phyloP scores from a whole-genome alignment of 1,140 invertebrate genomes.

The Drosophila busckii region DNA sequence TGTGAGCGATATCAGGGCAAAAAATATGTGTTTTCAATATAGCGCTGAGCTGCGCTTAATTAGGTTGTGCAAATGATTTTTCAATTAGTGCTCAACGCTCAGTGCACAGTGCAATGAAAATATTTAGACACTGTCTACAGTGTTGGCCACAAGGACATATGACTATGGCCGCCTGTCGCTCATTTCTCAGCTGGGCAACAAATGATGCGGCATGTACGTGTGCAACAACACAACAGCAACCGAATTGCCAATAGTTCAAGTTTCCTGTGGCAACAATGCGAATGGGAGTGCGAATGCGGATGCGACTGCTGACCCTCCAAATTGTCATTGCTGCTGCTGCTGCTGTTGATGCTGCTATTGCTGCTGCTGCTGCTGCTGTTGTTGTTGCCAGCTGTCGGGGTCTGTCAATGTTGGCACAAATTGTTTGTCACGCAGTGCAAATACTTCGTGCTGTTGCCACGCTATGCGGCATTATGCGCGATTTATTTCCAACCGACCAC shows the following conservation, averaged over 20 bases:
- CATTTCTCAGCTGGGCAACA: constrained; percentile 23
- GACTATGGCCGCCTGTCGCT: too few relatives aligned
- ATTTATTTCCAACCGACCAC: constrained; percentile 64
- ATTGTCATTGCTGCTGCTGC: too few relatives aligned
- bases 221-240: constrained; percentile 1
- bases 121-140: constrained; percentile 51
- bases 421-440: constrained; percentile 79
- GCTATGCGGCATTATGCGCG: constrained; percentile 77
- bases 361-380: too few relatives aligned
- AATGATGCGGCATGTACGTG: constrained; percentile 15
- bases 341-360: too few relatives aligned
- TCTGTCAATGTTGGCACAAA: constrained; percentile 77
- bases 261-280: constrained; percentile 9
- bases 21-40: constrained; percentile 21
- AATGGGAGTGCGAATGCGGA: constrained; percentile 30
- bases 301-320: too few relatives aligned
- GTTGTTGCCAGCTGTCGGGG: constrained; percentile 13
- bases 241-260: constrained; percentile 9
- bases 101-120: constrained; percentile 41
- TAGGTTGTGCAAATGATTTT: constrained; percentile 55
- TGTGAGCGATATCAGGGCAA: constrained; percentile 9
- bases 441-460: constrained; percentile 78
- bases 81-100: constrained; percentile 52
- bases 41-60: constrained; percentile 31
- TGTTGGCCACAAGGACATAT: too few relatives aligned